phyloP scores from a whole-genome alignment of 2,888 invertebrate genomes.

The Trissonchulus sp. region DNA sequence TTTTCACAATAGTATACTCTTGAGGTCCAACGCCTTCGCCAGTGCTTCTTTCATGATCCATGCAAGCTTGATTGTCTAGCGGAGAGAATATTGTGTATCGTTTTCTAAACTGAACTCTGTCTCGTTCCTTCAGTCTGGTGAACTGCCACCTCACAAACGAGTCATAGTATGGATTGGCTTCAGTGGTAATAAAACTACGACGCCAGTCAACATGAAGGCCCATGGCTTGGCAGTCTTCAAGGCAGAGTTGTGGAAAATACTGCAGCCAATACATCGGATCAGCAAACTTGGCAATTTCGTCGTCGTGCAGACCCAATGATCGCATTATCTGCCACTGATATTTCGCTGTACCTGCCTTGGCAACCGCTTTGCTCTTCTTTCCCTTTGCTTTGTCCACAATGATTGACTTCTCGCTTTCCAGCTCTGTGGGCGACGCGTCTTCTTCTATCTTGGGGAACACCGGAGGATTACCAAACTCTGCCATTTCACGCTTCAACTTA shows the following conservation, averaged over 20 bases:
- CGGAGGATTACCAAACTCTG: conserved; percentile 84
- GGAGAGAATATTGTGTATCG: conserved; percentile 93
- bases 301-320: conserved; percentile 76
- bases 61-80: conserved; percentile 93
- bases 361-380: conserved; percentile 84
- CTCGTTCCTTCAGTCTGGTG: conserved; percentile 68
- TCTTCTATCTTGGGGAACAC: conserved; percentile 72
- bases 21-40: conserved; percentile 98
- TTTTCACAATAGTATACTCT: conserved; percentile 93
- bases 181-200: conserved; percentile 94
- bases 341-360: conserved; percentile 78
- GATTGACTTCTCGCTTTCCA: conserved; percentile 50
- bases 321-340: conserved; percentile 99
- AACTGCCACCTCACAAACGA: conserved; percentile 95
- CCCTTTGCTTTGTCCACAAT: conserved; percentile 82
- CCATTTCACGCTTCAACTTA: conserved; percentile 87
- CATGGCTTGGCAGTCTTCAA: conserved; percentile 75
- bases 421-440: conserved; percentile 32
- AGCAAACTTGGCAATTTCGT: conserved; percentile 87
- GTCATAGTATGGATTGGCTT: conserved; percentile 93
- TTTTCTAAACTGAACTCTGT: conserved; percentile 93
- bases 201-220: conserved; percentile 97
- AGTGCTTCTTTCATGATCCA: conserved; percentile 94
- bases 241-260: conserved; percentile 87
- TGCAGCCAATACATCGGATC: conserved; percentile 87